Evolutionary conservation across 2,888 invertebrate species (phyloP), one percentile per base, ranked within the genome.

Genomic region (Catocala sponsa): DNA sequence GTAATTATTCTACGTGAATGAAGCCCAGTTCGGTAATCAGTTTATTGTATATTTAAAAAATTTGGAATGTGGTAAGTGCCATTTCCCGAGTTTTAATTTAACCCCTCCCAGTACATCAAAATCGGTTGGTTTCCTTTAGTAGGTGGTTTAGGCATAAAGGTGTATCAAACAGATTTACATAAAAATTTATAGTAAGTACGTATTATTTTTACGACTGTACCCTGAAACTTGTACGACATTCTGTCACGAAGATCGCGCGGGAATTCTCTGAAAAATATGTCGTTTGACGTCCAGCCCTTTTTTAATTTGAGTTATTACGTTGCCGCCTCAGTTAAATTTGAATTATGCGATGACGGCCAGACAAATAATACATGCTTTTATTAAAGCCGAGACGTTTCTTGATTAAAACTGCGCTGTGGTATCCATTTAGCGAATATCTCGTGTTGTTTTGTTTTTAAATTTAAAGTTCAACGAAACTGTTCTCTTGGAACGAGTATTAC

Each of bases 251-350:
- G 10, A 44, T n/a, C 12, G 6, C 12, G 44, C 10, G 42, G n/a
- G 5, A n/a, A 44, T 47, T 85, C 83, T 60, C 62, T 79, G 83
- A 79, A 83, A 84, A 78, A 76, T 67, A 72, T 74, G 68, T 73
- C 70, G 51, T 59, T 76, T 74, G 66, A 66, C 52, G 46, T 7
- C 32, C 32, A 6, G 63, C 60, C 66, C 48, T 61, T 72, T 81
- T 81, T 86, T 81, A 74, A 78, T 76, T 64, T 78, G 70, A 78
- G 76, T 83, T 80, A 82, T 83, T 80, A 83, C 68, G 76, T 25
- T 68, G 80, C 78, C 82, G 83, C 78, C 76, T 77, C 71, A 1
- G 25, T 81, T 85, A 83, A 84, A 84, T 80, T 83, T 82, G 80
- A 83, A 79, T 81, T 83, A 83, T 81, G 81, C 69, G 76, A 69